These are phyloP conservation scores for Drosophila buzzatii DNA, from an alignment of 2,888 invertebrate genomes.

Conservation along the genomic window DNA sequence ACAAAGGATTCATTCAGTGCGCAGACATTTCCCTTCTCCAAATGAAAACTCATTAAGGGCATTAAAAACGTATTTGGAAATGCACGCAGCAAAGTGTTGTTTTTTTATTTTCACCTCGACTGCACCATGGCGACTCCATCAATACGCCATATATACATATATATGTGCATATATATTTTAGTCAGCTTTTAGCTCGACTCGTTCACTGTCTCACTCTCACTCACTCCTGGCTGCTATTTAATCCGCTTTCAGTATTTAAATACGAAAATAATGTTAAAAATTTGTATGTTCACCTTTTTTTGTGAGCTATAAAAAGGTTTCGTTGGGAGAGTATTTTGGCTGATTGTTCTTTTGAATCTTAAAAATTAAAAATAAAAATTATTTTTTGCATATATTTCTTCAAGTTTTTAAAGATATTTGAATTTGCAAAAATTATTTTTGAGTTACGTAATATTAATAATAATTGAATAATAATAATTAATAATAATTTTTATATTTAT, in stretches of 20 bases:
- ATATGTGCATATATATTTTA: constrained; percentile 36
- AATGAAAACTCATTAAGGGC: constrained; percentile 70
- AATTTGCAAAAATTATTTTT: too few relatives aligned
- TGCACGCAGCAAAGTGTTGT: constrained; percentile 44
- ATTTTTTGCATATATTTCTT: too few relatives aligned
- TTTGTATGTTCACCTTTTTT: constrained; percentile 8
- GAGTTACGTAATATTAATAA: too few relatives aligned
- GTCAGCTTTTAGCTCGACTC: constrained; percentile 53
- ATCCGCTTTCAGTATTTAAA: constrained; percentile 82
- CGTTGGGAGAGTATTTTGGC: not conserved
- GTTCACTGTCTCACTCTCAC: constrained; percentile 7
- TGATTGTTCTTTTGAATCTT: not conserved
- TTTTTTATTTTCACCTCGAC: constrained; percentile 6
- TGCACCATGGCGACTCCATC: constrained; percentile 69
- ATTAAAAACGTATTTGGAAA: constrained; percentile 71
- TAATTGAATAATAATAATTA: too few relatives aligned
- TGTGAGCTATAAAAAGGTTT: not conserved
- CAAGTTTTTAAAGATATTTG: too few relatives aligned
- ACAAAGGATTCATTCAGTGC: constrained; percentile 32
- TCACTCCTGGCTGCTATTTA: constrained; percentile 49
- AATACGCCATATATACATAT: constrained; percentile 59
- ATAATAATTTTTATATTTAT: too few relatives aligned
- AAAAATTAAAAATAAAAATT: too few relatives aligned
- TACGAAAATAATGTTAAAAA: constrained; percentile 70
- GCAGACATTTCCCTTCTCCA: constrained; percentile 33